phyloP scores from a whole-genome alignment of 1,140 invertebrate genomes.

The Aricia agestis region DNA sequence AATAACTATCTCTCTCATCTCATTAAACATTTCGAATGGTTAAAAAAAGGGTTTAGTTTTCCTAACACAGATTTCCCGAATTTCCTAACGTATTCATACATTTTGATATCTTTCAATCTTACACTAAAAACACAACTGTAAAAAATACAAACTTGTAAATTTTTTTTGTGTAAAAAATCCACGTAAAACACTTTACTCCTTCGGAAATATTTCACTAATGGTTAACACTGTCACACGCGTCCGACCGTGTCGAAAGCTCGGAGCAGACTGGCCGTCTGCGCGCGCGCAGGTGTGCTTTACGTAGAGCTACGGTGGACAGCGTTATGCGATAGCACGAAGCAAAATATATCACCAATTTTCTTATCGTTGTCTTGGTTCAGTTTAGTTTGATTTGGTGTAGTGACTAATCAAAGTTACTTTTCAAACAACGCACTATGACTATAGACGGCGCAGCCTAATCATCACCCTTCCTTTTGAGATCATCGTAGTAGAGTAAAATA shows the following conservation, averaged over 20 bases:
- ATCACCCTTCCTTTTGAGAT: too few species aligned
- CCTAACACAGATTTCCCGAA: too few species aligned
- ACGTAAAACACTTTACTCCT: neutral
- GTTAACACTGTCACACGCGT: constrained; percentile 21
- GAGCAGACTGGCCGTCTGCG: constrained; percentile 33
- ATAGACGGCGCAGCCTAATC: too few species aligned
- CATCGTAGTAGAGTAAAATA: too few species aligned
- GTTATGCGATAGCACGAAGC: constrained; percentile 29
- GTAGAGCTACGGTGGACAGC: constrained; percentile 34
- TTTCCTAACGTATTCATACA: too few species aligned
- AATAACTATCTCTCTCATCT: too few species aligned
- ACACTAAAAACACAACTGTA: neutral
- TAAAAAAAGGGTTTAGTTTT: too few species aligned
- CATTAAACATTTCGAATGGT: too few species aligned
- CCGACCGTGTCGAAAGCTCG: constrained; percentile 18
- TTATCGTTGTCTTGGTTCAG: neutral
- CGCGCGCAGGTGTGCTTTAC: constrained; percentile 42
- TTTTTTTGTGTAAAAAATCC: neutral
- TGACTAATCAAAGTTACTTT: too few species aligned
- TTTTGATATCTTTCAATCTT: neutral
- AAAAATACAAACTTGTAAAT: constrained; percentile 7
- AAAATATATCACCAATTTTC: constrained; percentile 18
- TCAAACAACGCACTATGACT: too few species aligned
- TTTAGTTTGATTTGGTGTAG: neutral
- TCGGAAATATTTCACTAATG: neutral